These are phyloP conservation scores for Drosophila pseudoobscura DNA, from an alignment of 1,140 invertebrate species.

Conservation along the genomic window DNA sequence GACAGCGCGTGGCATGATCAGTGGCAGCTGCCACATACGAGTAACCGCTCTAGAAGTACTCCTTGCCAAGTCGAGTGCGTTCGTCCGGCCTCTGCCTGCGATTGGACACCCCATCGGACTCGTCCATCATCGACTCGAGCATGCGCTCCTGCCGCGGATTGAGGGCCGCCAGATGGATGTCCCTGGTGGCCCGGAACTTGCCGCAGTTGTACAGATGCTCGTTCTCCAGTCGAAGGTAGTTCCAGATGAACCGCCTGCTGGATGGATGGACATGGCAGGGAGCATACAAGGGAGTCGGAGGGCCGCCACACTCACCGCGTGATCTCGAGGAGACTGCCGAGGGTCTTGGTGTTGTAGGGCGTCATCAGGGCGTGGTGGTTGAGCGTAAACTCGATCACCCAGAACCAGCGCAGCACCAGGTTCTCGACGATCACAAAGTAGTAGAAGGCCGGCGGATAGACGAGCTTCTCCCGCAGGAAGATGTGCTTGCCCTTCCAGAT, in stretches of 20 bases:
- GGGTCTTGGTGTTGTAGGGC: constrained; percentile 57
- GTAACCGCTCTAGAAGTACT: constrained; percentile 57
- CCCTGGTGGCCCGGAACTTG: constrained; percentile 62
- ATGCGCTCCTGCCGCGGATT: constrained; percentile 62
- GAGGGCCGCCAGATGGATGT: constrained; percentile 59
- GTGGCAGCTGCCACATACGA: not conserved
- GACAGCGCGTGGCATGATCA: not conserved
- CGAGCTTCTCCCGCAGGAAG: constrained; percentile 89
- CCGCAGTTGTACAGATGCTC: constrained; percentile 70
- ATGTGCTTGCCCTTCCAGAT: constrained; percentile 91
- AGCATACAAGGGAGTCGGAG: not conserved
- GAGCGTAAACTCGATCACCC: constrained; percentile 93
- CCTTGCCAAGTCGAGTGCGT: constrained; percentile 52
- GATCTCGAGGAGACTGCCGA: constrained; percentile 62
- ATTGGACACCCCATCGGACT: constrained; percentile 45
- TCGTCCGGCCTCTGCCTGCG: constrained; percentile 12
- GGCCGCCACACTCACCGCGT: constrained; percentile 54
- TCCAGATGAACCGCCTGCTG: constrained; percentile 76
- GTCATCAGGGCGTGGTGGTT: constrained; percentile 85
- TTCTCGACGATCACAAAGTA: constrained; percentile 99
- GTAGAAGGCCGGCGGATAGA: constrained; percentile 93
- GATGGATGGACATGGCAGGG: not conserved
- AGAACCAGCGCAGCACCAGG: constrained; percentile 95
- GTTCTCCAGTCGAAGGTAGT: constrained; percentile 67
- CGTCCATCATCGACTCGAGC: constrained; percentile 65